Evolutionary conservation across 1,140 invertebrate species (phyloP).

Genomic region (Polypedilum vanderplanki): DNA sequence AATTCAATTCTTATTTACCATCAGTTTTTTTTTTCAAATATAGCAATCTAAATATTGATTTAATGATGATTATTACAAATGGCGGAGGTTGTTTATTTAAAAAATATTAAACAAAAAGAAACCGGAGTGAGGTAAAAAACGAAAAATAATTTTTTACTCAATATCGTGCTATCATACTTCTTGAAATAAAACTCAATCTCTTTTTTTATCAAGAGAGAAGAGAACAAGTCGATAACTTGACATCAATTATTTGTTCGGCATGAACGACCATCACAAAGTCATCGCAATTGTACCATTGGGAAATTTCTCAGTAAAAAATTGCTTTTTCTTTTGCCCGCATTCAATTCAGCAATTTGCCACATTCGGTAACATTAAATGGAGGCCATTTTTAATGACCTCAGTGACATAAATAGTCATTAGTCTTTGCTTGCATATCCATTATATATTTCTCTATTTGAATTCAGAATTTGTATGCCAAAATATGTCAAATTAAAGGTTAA

Average conservation of each 20-base stretch:
- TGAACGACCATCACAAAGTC: neutral
- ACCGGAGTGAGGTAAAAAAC: neutral
- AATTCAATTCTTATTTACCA: no score
- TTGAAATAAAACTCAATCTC: no score
- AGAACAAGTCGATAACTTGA: neutral
- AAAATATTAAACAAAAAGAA: neutral
- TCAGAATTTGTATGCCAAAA: neutral
- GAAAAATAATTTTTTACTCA: no score
- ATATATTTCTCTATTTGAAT: neutral
- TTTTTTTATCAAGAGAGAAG: neutral
- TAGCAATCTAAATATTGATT: no score
- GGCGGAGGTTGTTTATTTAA: neutral
- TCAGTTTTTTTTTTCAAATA: no score
- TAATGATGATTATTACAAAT: no score
- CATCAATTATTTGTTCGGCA: neutral
- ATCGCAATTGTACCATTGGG: constrained; percentile 10
- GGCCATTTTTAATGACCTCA: neutral
- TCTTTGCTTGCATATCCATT: neutral
- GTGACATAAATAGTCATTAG: neutral
- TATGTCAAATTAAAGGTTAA: neutral
- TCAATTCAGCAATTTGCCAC: neutral
- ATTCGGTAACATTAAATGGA: neutral
- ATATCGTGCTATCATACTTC: no score
- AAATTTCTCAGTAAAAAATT: neutral
- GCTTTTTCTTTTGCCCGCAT: neutral